A percentile compares a stretch with the other conserved stretches of the same genome.
Evolutionary conservation across 2,888 invertebrate genomes (phyloP).

Genomic region (Chirona hameri): DNA sequence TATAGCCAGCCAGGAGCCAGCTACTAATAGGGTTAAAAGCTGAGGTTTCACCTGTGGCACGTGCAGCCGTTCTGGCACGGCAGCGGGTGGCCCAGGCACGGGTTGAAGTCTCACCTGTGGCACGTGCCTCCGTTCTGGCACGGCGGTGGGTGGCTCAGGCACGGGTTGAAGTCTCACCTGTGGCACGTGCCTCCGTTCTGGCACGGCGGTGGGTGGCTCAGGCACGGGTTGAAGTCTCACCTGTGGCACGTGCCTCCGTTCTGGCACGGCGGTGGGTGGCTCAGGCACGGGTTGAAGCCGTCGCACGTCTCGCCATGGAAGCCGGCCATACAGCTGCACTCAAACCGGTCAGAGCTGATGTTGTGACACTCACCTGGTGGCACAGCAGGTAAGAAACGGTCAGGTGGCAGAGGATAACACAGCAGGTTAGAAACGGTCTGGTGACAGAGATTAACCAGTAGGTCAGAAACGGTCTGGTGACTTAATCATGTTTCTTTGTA

Average conservation of each 20-base stretch:
- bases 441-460: too few species aligned
- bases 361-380: not conserved
- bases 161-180: not conserved
- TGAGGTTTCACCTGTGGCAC: not conserved
- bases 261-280: not conserved
- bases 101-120: not conserved
- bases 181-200: too few species aligned
- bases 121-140: conserved; percentile 2
- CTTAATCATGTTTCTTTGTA: too few species aligned
- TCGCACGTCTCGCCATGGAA: not conserved
- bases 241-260: conserved; percentile 8
- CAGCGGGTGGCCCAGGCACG: not conserved
- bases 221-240: not conserved
- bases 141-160: not conserved
- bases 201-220: too few species aligned
- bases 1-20: too few species aligned
- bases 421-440: too few species aligned
- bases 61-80: not conserved
- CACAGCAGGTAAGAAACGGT: too few species aligned
- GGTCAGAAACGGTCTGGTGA: too few species aligned
- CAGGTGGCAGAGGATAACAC: too few species aligned
- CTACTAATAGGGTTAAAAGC: too few species aligned
- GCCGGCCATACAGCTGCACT: not conserved
- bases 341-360: not conserved
- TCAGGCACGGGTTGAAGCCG: not conserved